Evolutionary conservation across 1,140 invertebrate species (phyloP).

Genomic region (Neodiprion lecontei): DNA sequence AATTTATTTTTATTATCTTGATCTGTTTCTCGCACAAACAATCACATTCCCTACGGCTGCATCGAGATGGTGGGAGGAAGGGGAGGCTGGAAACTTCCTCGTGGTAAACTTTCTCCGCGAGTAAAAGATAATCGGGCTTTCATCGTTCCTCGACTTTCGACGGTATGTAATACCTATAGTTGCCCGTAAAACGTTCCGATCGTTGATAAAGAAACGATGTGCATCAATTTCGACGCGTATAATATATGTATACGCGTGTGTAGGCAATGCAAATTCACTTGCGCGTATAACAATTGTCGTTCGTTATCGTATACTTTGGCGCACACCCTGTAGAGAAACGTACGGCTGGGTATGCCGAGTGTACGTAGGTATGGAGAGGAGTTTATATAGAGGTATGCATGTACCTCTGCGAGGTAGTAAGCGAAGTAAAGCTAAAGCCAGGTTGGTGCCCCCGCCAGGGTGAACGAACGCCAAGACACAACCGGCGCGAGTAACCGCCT

Average conservation of each 20-base stretch:
- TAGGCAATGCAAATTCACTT: no score
- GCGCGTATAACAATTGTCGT: no score
- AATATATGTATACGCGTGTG: no score
- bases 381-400: slow-evolving; percentile 35
- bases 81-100: not conserved
- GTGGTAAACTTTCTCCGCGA: no score
- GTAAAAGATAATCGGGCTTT: no score
- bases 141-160: no score
- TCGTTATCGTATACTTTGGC: slow-evolving; percentile 28
- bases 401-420: slow-evolving; percentile 37
- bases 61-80: not conserved
- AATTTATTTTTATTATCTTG: no score
- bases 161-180: no score
- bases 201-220: no score
- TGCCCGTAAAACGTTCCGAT: no score
- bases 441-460: slow-evolving; percentile 63
- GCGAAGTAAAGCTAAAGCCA: slow-evolving; percentile 62
- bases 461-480: slow-evolving; percentile 60
- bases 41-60: not conserved
- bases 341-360: not conserved
- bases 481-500: slow-evolving; percentile 3
- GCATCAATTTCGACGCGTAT: no score
- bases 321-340: slow-evolving; percentile 38
- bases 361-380: slow-evolving; percentile 5
- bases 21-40: not conserved